Evolutionary conservation across 2,797 vertebrate genomes (phyloP).

Genomic region (Botia kubotai): DNA sequence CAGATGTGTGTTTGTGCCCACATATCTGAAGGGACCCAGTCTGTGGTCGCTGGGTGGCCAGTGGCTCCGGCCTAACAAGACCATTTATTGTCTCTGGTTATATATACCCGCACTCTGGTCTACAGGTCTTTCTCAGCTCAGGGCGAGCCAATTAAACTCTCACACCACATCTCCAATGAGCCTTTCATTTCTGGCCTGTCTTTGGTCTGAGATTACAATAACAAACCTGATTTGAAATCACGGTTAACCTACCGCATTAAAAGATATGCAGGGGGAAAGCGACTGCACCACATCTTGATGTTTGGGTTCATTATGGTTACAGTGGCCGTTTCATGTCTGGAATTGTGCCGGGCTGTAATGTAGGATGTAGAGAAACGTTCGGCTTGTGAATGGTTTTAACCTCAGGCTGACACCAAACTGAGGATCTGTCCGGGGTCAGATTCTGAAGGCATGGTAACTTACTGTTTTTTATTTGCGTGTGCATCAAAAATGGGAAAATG

Average conservation of each 20-base stretch:
- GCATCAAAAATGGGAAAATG: background rate
- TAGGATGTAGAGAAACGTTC: conserved; percentile 47
- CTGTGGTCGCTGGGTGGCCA: conserved; percentile 75
- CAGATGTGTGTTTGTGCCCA: conserved; percentile 65
- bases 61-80: conserved; percentile 73
- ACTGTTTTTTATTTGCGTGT: background rate
- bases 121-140: conserved; percentile 56
- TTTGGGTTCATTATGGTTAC: conserved; percentile 67
- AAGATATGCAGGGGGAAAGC: conserved; percentile 60
- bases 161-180: conserved; percentile 56
- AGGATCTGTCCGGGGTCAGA: background rate
- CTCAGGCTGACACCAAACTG: background rate
- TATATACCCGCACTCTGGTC: conserved; percentile 72
- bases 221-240: conserved; percentile 77
- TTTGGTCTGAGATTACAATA: conserved; percentile 67
- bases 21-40: conserved; percentile 77
- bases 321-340: conserved; percentile 68
- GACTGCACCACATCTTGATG: conserved; percentile 70
- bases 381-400: background rate
- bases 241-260: conserved; percentile 78
- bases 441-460: background rate
- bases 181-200: conserved; percentile 69
- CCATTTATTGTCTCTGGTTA: conserved; percentile 80
- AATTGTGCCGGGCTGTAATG: conserved; percentile 62
- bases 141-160: conserved; percentile 51